Percentiles rank a stretch among this genome's conserved stretches.
phyloP scores from a whole-genome alignment of 2,888 invertebrate genomes.

The Drosophila mimetica region DNA sequence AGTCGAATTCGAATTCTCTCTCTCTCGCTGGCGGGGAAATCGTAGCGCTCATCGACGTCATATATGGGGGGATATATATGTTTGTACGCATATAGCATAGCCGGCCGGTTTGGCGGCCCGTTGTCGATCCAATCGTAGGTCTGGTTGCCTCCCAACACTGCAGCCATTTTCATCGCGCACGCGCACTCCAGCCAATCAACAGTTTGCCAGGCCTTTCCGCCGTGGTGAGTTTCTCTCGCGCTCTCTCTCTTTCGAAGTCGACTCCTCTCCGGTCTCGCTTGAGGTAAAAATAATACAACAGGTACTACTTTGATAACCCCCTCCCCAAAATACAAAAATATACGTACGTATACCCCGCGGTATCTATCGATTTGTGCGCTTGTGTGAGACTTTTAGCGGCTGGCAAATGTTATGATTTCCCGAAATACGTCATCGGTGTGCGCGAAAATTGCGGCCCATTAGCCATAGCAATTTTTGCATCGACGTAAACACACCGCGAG shows the following conservation, averaged over 20 bases:
- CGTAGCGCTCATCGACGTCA: constrained; percentile 52
- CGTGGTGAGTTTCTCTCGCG: constrained; percentile 25
- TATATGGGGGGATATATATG: not conserved
- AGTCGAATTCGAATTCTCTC: constrained; percentile 61
- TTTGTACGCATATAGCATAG: constrained; percentile 24
- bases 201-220: constrained; percentile 80
- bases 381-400: constrained; percentile 45
- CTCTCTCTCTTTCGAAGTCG: constrained; percentile 26
- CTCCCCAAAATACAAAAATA: constrained; percentile 49
- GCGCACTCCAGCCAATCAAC: constrained; percentile 84
- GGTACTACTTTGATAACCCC: constrained; percentile 50
- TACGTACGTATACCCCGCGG: not conserved
- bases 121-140: constrained; percentile 73
- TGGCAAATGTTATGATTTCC: constrained; percentile 74
- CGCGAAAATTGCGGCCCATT: constrained; percentile 65
- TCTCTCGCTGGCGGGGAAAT: constrained; percentile 51
- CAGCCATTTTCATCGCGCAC: constrained; percentile 85
- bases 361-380: constrained; percentile 12
- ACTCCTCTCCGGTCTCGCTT: constrained; percentile 26
- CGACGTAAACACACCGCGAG: constrained; percentile 63
- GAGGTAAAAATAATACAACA: constrained; percentile 76
- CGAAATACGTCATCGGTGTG: constrained; percentile 75
- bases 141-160: constrained; percentile 82
- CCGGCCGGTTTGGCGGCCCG: constrained; percentile 48
- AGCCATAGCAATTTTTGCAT: constrained; percentile 54